These are phyloP conservation scores for Dinocampus coccinellae DNA, from an alignment of 2,888 invertebrate genomes.

Conservation along the genomic window DNA sequence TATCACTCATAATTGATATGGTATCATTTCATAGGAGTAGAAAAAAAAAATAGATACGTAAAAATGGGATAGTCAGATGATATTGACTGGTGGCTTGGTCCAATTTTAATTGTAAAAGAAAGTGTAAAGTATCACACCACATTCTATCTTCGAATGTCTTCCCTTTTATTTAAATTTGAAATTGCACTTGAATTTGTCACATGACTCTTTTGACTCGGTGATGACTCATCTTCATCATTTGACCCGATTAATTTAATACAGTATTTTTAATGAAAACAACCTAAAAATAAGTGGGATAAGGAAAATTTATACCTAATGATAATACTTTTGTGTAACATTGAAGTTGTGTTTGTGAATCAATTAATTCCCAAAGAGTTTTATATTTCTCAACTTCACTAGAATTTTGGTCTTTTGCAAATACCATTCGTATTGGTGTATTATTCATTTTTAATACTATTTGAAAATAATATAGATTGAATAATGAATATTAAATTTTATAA, in stretches of 20 bases:
- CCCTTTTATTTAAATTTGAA: background rate
- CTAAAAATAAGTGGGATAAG: background rate
- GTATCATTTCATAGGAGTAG: too few species aligned
- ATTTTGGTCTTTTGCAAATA: slow-evolving; percentile 37
- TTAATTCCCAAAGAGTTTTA: slow-evolving; percentile 51
- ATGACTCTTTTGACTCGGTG: background rate
- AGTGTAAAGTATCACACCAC: background rate
- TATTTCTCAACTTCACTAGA: slow-evolving; percentile 39
- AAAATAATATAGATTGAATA: background rate
- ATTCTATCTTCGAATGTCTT: background rate
- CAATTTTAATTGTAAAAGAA: background rate
- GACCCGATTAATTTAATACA: background rate
- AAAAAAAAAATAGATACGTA: background rate
- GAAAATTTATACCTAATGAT: background rate
- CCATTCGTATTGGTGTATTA: slow-evolving; percentile 32
- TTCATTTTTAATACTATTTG: background rate
- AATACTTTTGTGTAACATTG: slow-evolving; percentile 24
- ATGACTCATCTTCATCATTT: background rate
- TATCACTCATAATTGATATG: too few species aligned
- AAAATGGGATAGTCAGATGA: background rate
- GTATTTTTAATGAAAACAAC: background rate
- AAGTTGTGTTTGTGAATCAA: slow-evolving; percentile 41
- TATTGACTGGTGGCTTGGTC: background rate
- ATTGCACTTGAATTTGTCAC: background rate
- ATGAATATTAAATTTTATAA: background rate